phyloP scores from a whole-genome alignment of 2,113 vertebrate species.

The Eulemur rufifrons region DNA sequence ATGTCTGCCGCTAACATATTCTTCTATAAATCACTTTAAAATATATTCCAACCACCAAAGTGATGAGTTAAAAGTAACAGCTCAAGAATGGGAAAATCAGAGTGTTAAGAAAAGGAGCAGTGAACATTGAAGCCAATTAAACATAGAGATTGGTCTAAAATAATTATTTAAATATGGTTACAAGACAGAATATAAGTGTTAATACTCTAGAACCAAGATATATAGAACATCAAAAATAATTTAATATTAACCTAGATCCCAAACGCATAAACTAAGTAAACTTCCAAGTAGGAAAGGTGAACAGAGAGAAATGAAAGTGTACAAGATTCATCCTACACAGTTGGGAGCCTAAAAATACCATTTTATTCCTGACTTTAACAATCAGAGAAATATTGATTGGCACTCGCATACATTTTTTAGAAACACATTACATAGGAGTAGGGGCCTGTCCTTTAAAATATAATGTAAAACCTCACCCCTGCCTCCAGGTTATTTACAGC shows the following conservation, averaged over 20 bases:
- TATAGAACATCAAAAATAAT: not conserved
- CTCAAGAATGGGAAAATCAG: not conserved
- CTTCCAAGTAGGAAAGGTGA: not conserved
- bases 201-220: not conserved
- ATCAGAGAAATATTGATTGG: not conserved
- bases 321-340: not conserved
- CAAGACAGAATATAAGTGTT: not conserved
- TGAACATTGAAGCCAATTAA: not conserved
- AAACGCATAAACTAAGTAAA: not conserved
- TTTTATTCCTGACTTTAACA: not conserved
- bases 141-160: not conserved
- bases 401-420: not conserved
- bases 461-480: not conserved
- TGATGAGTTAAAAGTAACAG: slow-evolving; percentile 33
- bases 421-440: not conserved
- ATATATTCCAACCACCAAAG: not conserved
- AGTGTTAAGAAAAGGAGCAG: not conserved
- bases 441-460: not conserved
- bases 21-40: slow-evolving; percentile 23
- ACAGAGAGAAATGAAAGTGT: not conserved
- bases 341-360: not conserved
- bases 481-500: not conserved
- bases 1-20: not conserved
- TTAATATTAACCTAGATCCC: not conserved
- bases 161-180: not conserved